phyloP scores from a whole-genome alignment of 2,888 invertebrate genomes.

The Calameuta idolon region DNA sequence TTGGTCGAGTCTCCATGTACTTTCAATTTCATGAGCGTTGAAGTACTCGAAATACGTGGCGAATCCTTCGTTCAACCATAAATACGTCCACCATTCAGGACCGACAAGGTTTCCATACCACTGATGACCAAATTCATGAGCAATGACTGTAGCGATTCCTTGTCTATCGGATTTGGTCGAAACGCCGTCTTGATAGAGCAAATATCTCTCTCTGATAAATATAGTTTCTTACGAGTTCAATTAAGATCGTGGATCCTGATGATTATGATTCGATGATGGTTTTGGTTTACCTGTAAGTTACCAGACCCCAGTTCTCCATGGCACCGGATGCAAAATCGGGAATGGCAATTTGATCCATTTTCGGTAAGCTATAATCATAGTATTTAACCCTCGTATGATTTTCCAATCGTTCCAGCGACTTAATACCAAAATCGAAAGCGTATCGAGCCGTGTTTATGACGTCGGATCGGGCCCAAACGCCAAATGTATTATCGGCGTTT shows the following conservation, averaged over 20 bases:
- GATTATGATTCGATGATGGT: neutral
- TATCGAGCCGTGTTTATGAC: neutral
- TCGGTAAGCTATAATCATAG: constrained; percentile 81
- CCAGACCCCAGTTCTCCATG: constrained; percentile 97
- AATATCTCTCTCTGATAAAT: constrained; percentile 13
- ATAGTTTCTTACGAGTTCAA: neutral
- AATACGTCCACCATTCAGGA: constrained; percentile 63
- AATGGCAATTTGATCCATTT: constrained; percentile 96
- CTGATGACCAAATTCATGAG: constrained; percentile 72
- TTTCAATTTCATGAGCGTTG: constrained; percentile 69
- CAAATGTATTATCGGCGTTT: neutral
- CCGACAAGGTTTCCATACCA: constrained; percentile 69
- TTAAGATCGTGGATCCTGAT: neutral
- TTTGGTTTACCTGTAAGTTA: constrained; percentile 68
- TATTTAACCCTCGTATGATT: constrained; percentile 71
- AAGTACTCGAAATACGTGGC: constrained; percentile 69
- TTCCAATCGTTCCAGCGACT: constrained; percentile 69
- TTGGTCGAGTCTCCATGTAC: constrained; percentile 73
- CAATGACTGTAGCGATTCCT: constrained; percentile 54
- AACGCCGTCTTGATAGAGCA: constrained; percentile 18
- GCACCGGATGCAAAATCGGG: constrained; percentile 96
- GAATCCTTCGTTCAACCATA: constrained; percentile 70
- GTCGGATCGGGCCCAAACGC: neutral
- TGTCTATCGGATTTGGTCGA: constrained; percentile 27
- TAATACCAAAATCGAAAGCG: constrained; percentile 36